phyloP scores from a whole-genome alignment of 2,113 vertebrate genomes.

The Grammomys surdaster region DNA sequence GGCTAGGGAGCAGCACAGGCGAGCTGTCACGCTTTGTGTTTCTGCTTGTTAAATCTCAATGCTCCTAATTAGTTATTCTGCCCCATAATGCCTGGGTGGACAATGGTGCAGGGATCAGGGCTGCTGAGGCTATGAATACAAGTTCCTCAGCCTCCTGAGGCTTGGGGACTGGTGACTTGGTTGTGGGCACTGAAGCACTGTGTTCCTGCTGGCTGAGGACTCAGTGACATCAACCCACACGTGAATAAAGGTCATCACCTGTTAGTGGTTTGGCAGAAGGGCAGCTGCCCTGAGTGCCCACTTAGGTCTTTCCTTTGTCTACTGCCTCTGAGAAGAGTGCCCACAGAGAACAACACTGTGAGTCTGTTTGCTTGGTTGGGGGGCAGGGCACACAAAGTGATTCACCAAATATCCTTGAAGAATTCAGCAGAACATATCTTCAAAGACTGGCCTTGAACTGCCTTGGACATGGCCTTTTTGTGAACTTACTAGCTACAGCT shows the following conservation, averaged over 20 bases:
- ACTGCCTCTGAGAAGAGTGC: slow-evolving; percentile 47
- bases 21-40: slow-evolving; percentile 91
- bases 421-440: slow-evolving; percentile 53
- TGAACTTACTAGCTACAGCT: slow-evolving; percentile 4
- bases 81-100: slow-evolving; percentile 73
- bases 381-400: slow-evolving; percentile 51
- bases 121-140: slow-evolving; percentile 76
- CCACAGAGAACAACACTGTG: slow-evolving; percentile 58
- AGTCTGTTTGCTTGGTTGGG: slow-evolving; percentile 41
- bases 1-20: slow-evolving; percentile 82
- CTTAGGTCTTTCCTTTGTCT: slow-evolving; percentile 71
- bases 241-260: slow-evolving; percentile 78
- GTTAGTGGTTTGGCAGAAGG: slow-evolving; percentile 80
- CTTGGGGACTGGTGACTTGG: slow-evolving; percentile 59
- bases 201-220: slow-evolving; percentile 66
- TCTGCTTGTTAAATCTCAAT: slow-evolving; percentile 92
- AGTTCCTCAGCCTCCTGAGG: slow-evolving; percentile 64
- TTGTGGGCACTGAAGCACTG: slow-evolving; percentile 36
- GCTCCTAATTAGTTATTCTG: slow-evolving; percentile 90
- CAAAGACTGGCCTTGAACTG: slow-evolving; percentile 63
- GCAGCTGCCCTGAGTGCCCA: slow-evolving; percentile 74
- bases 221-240: slow-evolving; percentile 60
- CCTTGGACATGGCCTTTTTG: slow-evolving; percentile 33
- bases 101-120: slow-evolving; percentile 61
- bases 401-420: slow-evolving; percentile 62